Evolutionary conservation across 2,797 vertebrate species (phyloP), one percentile per base, ranked within the genome.

Genomic region (Meda fulgida): DNA sequence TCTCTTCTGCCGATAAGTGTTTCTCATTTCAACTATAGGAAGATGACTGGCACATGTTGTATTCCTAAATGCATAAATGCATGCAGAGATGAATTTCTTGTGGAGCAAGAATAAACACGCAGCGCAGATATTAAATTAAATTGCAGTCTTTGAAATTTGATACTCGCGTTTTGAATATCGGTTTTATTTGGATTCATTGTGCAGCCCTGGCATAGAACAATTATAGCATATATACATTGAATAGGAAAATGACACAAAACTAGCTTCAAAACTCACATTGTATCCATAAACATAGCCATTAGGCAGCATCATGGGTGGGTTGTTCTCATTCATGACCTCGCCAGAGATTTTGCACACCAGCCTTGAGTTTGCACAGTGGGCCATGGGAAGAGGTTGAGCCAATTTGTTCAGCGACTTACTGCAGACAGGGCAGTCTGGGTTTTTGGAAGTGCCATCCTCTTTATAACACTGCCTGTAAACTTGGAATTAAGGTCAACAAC

Each of bases 291-390:
- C 98, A 58, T 99, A 99, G 93, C 98, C 98, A 63, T 99, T 99
- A 91, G 98, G 98, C 92, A 99, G 95, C 98, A 99, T 99, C 98
- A 99, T 99, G 5, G 98, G 98, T 36, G 98, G 98, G 92, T 99
- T 99, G 95, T 99, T 99, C 95, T 99, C 98, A 7, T 99, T 99
- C 98, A 99, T 99, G 81, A 99, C 98, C 77, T 99, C 98, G 34
- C 98, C 98, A 0, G 98, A 99, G 94, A 99, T 99, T 95, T 99
- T 99, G 93, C 98, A 99, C 89, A 99, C 98, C 92, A 99, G 96
- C 90, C 98, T 96, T 70, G 98, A 99, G 94, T 99, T 99, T 94
- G 98, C 98, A 48, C 98, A 99, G 90, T 99, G 98, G 73, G 98
- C 98, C 98, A 99, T 99, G 21, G 98, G 98, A 76, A 99, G 94